Conservation (phyloP, 37 sponge, comb jelly and placozoan species). For the Mnemiopsis leidyi region DNA sequence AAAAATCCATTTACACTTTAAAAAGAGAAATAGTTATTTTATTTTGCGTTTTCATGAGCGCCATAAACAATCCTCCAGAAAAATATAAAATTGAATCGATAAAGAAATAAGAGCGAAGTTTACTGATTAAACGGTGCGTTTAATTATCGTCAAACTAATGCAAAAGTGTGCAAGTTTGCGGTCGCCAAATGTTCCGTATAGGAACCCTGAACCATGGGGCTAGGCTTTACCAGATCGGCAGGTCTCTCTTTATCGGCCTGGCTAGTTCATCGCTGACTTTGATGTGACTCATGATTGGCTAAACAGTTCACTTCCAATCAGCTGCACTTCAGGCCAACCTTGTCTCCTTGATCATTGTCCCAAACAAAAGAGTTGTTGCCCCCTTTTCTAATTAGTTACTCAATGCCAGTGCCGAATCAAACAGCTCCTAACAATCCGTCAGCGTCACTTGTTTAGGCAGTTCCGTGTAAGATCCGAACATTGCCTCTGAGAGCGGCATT, state of each 20-base stretch:
- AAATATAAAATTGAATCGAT: too few relatives aligned
- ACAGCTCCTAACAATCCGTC: background rate
- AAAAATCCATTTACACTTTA: too few relatives aligned
- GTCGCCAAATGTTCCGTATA: background rate
- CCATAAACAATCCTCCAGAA: too few relatives aligned
- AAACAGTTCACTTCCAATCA: background rate
- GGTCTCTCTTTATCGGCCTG: background rate
- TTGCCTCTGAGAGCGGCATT: background rate
- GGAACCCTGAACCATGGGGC: background rate
- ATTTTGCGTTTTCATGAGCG: too few relatives aligned
- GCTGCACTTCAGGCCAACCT: background rate
- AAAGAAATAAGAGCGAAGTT: too few relatives aligned
- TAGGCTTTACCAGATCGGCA: background rate
- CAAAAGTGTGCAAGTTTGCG: too few relatives aligned
- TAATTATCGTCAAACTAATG: too few relatives aligned
- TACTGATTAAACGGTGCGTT: too few relatives aligned
- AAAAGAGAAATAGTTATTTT: too few relatives aligned
- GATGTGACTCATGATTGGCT: background rate
- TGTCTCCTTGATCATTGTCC: background rate
- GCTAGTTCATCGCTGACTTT: background rate
- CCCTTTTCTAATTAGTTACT: background rate
- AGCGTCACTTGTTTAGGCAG: background rate
- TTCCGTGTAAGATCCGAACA: background rate
- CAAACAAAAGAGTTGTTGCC: background rate
- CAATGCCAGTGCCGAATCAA: background rate